A percentile compares a stretch with the other conserved stretches of the same genome.
Evolutionary conservation across 2,797 vertebrate genomes (phyloP).

Genomic region (Tarsius wallacei): DNA sequence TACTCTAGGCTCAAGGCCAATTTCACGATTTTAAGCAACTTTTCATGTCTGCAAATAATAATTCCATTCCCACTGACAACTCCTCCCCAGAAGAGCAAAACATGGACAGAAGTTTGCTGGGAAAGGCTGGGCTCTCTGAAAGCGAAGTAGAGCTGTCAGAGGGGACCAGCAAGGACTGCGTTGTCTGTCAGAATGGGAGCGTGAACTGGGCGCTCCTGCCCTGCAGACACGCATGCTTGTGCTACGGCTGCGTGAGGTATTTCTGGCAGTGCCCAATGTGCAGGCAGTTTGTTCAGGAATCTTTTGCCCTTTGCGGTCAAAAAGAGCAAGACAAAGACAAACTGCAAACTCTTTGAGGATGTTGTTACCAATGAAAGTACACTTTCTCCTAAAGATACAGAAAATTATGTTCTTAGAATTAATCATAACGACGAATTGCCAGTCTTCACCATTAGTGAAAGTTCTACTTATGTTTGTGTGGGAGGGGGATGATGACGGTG

Average conservation of each 20-base stretch:
- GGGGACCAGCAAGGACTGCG: conserved; percentile 94
- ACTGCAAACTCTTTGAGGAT: conserved; percentile 71
- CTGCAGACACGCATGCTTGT: conserved; percentile 96
- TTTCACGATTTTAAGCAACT: conserved; percentile 98
- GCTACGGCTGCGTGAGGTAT: conserved; percentile 93
- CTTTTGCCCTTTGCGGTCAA: conserved; percentile 93
- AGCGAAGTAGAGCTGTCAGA: conserved; percentile 80
- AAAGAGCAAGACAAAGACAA: conserved; percentile 87
- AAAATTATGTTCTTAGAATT: conserved; percentile 43
- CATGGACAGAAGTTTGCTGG: conserved; percentile 87
- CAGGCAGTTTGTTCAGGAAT: conserved; percentile 95
- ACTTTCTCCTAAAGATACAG: conserved; percentile 68
- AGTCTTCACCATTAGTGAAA: neutral
- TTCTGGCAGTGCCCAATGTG: conserved; percentile 98
- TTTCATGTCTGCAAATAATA: conserved; percentile 96
- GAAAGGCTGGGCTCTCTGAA: conserved; percentile 88
- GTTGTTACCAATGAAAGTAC: neutral
- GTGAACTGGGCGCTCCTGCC: conserved; percentile 97
- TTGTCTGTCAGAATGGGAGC: conserved; percentile 96
- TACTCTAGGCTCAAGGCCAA: conserved; percentile 95
- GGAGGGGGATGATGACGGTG: neutral
- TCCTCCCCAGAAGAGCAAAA: conserved; percentile 70
- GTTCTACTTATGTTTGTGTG: neutral
- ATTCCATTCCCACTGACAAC: neutral
- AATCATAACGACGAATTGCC: conserved; percentile 32